Conservation (phyloP, 2,888 invertebrate species). For the Himalopsyche japonica region DNA sequence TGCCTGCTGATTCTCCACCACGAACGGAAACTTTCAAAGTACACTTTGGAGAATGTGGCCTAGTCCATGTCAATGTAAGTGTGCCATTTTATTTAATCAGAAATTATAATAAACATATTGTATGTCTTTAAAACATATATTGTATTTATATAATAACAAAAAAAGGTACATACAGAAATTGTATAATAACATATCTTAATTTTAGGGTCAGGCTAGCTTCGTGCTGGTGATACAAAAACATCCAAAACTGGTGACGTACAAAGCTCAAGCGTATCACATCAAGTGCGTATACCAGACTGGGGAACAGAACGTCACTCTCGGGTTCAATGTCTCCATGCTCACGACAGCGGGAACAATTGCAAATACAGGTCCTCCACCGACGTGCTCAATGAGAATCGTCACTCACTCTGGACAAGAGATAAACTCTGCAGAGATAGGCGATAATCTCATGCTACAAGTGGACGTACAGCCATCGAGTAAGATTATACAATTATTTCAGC, state of each 20-base stretch:
- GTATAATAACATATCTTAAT: constrained; percentile 16
- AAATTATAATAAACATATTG: too few relatives aligned
- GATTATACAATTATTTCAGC: constrained; percentile 42
- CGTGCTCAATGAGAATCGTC: constrained; percentile 89
- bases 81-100: not conserved
- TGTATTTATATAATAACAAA: too few relatives aligned
- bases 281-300: constrained; percentile 94
- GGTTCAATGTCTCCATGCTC: constrained; percentile 93
- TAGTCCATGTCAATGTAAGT: constrained; percentile 86
- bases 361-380: constrained; percentile 92
- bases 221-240: constrained; percentile 95
- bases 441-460: constrained; percentile 83
- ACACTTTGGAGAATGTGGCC: constrained; percentile 87
- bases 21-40: constrained; percentile 82
- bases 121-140: too few relatives aligned
- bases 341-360: constrained; percentile 95
- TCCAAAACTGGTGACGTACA: constrained; percentile 91
- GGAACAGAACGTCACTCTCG: constrained; percentile 88
- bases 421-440: constrained; percentile 89
- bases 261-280: constrained; percentile 94
- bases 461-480: constrained; percentile 78
- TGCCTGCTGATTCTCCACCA: constrained; percentile 69
- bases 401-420: constrained; percentile 86
- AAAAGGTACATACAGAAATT: too few relatives aligned
- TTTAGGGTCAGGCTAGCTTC: constrained; percentile 86